These are phyloP conservation scores for Clarias batrachus DNA, from an alignment of 2,113 vertebrate genomes.

Conservation along the genomic window DNA sequence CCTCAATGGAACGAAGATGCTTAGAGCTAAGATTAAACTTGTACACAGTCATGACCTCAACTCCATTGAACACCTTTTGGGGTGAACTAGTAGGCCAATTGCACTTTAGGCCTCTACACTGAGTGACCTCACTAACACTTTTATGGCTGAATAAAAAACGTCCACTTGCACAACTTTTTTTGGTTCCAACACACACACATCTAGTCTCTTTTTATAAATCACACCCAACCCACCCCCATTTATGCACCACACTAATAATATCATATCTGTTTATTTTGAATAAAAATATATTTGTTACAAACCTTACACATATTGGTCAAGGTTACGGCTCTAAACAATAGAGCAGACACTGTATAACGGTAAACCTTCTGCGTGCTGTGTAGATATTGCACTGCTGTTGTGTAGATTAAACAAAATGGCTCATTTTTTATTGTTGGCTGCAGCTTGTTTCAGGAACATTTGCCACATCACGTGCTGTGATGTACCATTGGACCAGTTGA, in stretches of 20 bases:
- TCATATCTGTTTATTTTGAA: not conserved
- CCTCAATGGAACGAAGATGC: not conserved
- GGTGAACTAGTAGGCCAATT: not conserved
- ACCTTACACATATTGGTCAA: not conserved
- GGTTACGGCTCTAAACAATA: not conserved
- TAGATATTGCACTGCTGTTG: slow-evolving; percentile 1
- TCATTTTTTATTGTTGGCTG: slow-evolving; percentile 39
- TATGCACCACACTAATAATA: not conserved
- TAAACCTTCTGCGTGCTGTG: not conserved
- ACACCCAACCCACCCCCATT: not conserved
- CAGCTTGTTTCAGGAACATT: slow-evolving; percentile 43
- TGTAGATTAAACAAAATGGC: slow-evolving; percentile 38
- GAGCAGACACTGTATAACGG: not conserved
- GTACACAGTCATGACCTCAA: not conserved
- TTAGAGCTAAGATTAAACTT: too few relatives aligned
- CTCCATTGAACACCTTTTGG: not conserved
- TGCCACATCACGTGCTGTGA: slow-evolving; percentile 48
- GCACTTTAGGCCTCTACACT: not conserved
- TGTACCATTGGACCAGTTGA: slow-evolving; percentile 48
- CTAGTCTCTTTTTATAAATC: not conserved
- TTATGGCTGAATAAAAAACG: not conserved
- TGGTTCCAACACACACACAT: not conserved
- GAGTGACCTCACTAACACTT: not conserved
- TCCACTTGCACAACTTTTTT: too few relatives aligned
- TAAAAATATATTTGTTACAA: not conserved